Evolutionary conservation across 2,888 invertebrate genomes (phyloP), one percentile per base, ranked within the genome.

Genomic region (Blomia tropicalis): DNA sequence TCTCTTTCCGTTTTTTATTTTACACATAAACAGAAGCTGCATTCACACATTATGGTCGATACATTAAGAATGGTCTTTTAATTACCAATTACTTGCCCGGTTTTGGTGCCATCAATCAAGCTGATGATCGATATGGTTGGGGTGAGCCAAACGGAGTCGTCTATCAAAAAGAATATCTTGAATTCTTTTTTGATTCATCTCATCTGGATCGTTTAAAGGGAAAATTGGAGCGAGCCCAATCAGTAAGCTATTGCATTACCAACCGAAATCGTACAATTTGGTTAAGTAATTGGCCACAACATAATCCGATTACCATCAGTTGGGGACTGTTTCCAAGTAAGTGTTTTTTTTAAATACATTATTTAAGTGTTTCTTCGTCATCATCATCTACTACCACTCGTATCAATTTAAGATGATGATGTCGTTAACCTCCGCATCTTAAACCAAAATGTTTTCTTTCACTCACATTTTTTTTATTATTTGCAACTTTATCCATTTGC

Each of bases 51-150:
- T 56, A 56, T 36, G 72, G 73, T 1, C 68, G 70, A 36, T 68
- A 76, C 27, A 79, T 79, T 70, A 70, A 70, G 60, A 69, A 70
- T 2, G 78, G 79, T 2, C 73, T 78, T 7, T 71, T 79, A 19
- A 79, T 79, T 3, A 78, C 79, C 65, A 80, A 80, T 71, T 79
- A 78, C 23, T 79, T 80, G 71, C 79, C 79, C 1, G 73, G 73
- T 44, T 75, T 79, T 11, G 79, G 79, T 69, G 78, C 77, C n/a
- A 73, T 72, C 1, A 72, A 76, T 2, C 78, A 76, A 2, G 71
- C 71, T 14, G 78, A 79, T 69, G 73, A 75, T 73, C 29, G 27
- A 2, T 4, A 77, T 43, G 79, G 79, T 2, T 80, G 79, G 79
- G 79, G 79, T 23, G 71, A 72, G 62, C 74, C 75, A 3, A 76